These are phyloP conservation scores for Sinocyclocheilus anshuiensis DNA, from an alignment of 2,113 vertebrate species.

Conservation along the genomic window DNA sequence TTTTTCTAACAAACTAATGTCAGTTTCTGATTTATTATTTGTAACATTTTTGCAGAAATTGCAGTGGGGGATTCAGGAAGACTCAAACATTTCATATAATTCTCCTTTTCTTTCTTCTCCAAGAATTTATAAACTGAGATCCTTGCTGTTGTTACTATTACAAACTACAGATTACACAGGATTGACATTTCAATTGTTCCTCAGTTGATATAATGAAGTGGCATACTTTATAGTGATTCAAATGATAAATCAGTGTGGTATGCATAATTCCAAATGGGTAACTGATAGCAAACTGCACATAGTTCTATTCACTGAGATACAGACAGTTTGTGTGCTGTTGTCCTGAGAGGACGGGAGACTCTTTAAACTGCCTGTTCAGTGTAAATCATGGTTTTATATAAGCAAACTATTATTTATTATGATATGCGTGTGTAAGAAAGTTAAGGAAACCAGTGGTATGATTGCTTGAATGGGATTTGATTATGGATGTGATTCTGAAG, in stretches of 20 bases:
- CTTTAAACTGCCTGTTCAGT: conserved; percentile 21
- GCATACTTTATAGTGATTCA: background rate
- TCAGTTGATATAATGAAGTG: background rate
- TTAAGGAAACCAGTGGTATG: background rate
- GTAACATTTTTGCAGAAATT: too few species aligned
- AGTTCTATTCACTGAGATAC: background rate
- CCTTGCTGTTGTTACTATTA: background rate
- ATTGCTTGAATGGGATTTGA: background rate
- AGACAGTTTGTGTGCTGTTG: conserved; percentile 37
- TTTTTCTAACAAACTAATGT: too few species aligned
- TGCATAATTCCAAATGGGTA: background rate
- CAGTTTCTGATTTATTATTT: too few species aligned
- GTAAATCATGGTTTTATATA: conserved; percentile 21
- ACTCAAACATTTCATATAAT: background rate
- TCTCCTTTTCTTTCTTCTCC: too few species aligned
- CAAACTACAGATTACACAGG: background rate
- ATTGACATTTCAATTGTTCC: background rate
- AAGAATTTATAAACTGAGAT: too few species aligned
- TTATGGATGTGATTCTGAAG: background rate
- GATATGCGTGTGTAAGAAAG: background rate
- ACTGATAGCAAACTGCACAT: background rate
- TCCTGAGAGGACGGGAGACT: conserved; percentile 10
- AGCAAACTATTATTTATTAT: background rate
- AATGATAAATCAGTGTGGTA: background rate
- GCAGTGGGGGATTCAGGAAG: too few species aligned